These are phyloP conservation scores for Drosophila serrata DNA, from an alignment of 1,140 invertebrate species.

Conservation along the genomic window DNA sequence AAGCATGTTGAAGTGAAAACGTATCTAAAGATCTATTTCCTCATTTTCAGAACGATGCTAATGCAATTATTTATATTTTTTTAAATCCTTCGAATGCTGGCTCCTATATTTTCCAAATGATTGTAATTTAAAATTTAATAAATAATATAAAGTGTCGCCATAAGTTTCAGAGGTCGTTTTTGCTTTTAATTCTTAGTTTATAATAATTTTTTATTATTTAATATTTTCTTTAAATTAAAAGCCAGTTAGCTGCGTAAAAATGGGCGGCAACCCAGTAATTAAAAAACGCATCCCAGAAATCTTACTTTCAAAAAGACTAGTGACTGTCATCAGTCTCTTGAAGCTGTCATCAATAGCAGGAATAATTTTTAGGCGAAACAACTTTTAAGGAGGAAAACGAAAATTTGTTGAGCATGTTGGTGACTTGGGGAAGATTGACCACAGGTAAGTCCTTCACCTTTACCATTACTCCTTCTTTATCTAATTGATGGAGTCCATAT, in stretches of 20 bases:
- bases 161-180: too few species aligned
- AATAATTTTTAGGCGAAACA: constrained; percentile 2
- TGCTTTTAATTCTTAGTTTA: too few species aligned
- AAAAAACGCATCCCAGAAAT: too few species aligned
- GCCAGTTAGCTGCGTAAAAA: background rate
- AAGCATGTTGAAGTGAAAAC: background rate
- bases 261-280: constrained; percentile 1
- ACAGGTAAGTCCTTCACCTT: constrained; percentile 1
- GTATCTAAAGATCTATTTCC: background rate
- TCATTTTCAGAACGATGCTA: too few species aligned
- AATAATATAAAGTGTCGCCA: too few species aligned
- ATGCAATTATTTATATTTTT: too few species aligned
- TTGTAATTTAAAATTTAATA: too few species aligned
- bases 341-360: background rate
- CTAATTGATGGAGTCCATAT: background rate
- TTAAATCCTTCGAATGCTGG: too few species aligned
- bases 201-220: too few species aligned
- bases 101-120: too few species aligned
- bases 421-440: constrained; percentile 22
- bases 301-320: background rate
- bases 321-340: background rate
- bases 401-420: background rate
- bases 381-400: background rate
- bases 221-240: too few species aligned
- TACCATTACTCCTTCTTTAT: background rate